Base-by-base conservation (phyloP, 1,140 invertebrate genomes). In the Diabrotica virgifera region DNA sequence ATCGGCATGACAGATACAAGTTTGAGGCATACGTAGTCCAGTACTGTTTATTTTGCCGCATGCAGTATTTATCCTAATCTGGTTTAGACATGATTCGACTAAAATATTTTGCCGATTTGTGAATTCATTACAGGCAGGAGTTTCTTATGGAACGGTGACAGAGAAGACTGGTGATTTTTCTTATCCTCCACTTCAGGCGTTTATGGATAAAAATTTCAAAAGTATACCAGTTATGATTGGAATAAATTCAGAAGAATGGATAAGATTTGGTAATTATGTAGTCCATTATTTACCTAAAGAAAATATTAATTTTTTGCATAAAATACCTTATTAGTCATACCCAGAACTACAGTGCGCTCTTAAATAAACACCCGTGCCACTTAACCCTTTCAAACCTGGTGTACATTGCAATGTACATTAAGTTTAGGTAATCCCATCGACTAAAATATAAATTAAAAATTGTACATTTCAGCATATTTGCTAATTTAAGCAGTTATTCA, bases 161-260 rank as follows among this genome's bases (percentile, higher is more conserved):
- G 24, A 36, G 37, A n/a, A 37, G 37, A 6, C 35, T n/a, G 55
- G 55, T n/a, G 24, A 35, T 11, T 57, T 57, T 36, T 57, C 55
- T 10, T 36, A 10, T 6, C 10, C 55, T 6, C 24, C 55, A 6
- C 36, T 36, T 36, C 55, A 57, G 12, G 6, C 55, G 8, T 57
- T 36, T 37, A 36, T 57, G 55, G 55, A 57, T 36, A 36, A 36
- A 57, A 57, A 57, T 12, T 57, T 57, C 55, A 57, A 57, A 37
- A 57, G 37, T 11, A 36, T 57, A 0, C 55, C 55, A 10, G 36
- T 57, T n/a, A 10, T 57, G 35, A 57, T 57, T 24, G 55, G 55
- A n/a, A 36, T 57, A n/a, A 57, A 36, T 36, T 57, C 55, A 36
- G 55, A 57, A 57, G 55, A 57, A 57, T 37, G 6, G 5, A 55